Conservation (phyloP, 37 sponge, comb jelly and placozoan species). For the Eunapius fragilis region DNA sequence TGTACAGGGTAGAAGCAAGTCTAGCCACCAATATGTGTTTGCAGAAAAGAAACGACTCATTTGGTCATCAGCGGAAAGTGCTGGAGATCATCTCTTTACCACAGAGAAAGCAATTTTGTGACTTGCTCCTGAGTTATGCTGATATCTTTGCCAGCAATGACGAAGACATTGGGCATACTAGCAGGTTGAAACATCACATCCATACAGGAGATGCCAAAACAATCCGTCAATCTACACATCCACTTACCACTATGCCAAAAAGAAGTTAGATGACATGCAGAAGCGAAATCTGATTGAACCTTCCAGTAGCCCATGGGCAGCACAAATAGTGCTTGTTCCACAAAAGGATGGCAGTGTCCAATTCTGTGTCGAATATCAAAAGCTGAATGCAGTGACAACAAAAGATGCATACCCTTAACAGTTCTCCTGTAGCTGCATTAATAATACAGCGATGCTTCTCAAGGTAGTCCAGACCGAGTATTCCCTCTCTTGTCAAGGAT, state of each 20-base stretch:
- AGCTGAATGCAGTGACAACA: slow-evolving; percentile 2
- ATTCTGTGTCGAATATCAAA: slow-evolving; percentile 6
- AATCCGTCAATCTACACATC: slow-evolving; percentile 8
- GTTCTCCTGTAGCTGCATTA: no score
- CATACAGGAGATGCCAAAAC: slow-evolving; percentile 29
- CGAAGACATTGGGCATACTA: neutral
- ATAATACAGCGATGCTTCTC: no score
- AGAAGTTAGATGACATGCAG: slow-evolving; percentile 1
- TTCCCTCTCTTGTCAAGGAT: no score
- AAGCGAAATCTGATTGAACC: slow-evolving; percentile 16
- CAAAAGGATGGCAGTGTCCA: slow-evolving; percentile 13
- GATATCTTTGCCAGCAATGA: slow-evolving; percentile 17
- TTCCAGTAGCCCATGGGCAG: slow-evolving; percentile 38
- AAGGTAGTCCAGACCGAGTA: no score
- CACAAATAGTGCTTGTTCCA: slow-evolving; percentile 33
- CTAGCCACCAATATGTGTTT: neutral
- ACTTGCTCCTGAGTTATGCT: slow-evolving; percentile 7
- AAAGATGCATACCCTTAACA: slow-evolving; percentile 21
- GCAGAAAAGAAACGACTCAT: neutral
- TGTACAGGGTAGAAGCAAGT: neutral
- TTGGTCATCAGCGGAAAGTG: neutral
- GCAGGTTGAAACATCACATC: slow-evolving; percentile 3
- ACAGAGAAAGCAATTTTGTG: neutral
- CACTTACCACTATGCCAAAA: neutral
- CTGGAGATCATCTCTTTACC: neutral